A percentile compares a stretch with the other conserved stretches of the same genome.
Conservation (phyloP, 1,140 invertebrate species). For the Eufriesea mexicana region DNA sequence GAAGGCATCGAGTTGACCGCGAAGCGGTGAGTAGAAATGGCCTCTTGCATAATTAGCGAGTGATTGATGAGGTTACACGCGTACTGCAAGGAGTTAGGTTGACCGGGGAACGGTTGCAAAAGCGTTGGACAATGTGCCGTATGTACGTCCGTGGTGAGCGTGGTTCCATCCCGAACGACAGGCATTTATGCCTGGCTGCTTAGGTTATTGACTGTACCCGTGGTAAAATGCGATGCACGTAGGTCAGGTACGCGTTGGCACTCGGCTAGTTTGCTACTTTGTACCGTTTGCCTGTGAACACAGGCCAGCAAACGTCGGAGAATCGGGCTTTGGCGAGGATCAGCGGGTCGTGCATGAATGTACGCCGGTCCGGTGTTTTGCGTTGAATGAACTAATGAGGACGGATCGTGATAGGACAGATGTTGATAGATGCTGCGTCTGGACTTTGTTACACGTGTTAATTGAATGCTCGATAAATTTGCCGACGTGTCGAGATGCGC, state of each 20-base stretch:
- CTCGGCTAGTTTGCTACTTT: constrained; percentile 36
- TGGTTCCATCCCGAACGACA: background rate
- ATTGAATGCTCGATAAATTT: too few relatives aligned
- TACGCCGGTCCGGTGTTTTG: too few relatives aligned
- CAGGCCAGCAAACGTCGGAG: constrained; percentile 7
- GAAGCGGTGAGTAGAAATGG: constrained; percentile 52
- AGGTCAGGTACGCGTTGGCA: constrained; percentile 41
- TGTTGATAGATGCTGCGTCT: too few relatives aligned
- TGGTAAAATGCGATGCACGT: constrained; percentile 49
- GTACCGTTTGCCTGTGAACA: background rate
- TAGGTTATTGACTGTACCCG: constrained; percentile 1
- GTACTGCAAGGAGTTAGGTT: constrained; percentile 16
- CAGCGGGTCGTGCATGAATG: background rate
- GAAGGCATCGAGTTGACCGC: background rate
- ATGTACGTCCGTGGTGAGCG: background rate
- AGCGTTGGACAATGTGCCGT: background rate
- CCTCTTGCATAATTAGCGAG: constrained; percentile 55
- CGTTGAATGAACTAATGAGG: too few relatives aligned
- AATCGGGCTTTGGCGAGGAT: background rate
- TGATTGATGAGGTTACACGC: constrained; percentile 50
- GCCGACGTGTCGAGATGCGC: too few relatives aligned
- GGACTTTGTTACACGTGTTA: too few relatives aligned
- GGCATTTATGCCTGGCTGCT: background rate
- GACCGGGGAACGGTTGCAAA: constrained; percentile 45
- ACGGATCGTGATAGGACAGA: too few relatives aligned